Percentiles rank a stretch among this genome's conserved stretches.
phyloP scores from a whole-genome alignment of 2,113 vertebrate genomes.

The Paramisgurnus dabryanus region DNA sequence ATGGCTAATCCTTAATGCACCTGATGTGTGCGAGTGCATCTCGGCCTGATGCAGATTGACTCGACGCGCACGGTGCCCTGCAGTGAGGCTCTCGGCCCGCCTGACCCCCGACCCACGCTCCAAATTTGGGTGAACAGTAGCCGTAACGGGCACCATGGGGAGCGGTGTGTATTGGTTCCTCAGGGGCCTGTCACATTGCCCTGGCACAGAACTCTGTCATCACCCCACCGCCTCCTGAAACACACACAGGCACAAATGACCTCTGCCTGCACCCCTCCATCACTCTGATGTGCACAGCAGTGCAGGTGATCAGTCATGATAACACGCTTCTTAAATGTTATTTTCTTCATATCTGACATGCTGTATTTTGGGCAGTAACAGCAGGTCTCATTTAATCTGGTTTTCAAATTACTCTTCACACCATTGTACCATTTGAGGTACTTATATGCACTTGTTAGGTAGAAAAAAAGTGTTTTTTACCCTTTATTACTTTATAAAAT shows the following conservation, averaged over 20 bases:
- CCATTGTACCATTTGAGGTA: too few relatives aligned
- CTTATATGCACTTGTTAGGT: too few relatives aligned
- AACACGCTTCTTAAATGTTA: not conserved
- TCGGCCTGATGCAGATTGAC: conserved; percentile 52
- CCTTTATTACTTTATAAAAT: not conserved
- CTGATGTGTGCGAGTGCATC: conserved; percentile 30
- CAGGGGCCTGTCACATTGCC: conserved; percentile 36
- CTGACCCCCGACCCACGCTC: conserved; percentile 41
- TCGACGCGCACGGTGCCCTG: conserved; percentile 51
- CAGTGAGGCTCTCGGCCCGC: conserved; percentile 29
- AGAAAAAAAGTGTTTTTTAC: not conserved
- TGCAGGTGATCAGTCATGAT: not conserved
- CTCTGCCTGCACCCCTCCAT: conserved; percentile 14
- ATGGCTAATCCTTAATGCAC: conserved; percentile 42
- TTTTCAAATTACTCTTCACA: not conserved
- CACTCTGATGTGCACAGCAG: not conserved
- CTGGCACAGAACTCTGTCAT: conserved; percentile 44
- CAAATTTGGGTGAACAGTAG: conserved; percentile 42
- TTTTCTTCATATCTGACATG: not conserved
- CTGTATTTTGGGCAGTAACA: too few relatives aligned
- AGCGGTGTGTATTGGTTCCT: conserved; percentile 35
- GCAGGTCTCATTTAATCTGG: not conserved
- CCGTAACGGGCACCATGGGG: conserved; percentile 49
- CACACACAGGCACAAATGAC: conserved; percentile 25
- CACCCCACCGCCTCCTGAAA: conserved; percentile 2